phyloP scores from a whole-genome alignment of 2,888 invertebrate genomes.

The Blomia tropicalis region DNA sequence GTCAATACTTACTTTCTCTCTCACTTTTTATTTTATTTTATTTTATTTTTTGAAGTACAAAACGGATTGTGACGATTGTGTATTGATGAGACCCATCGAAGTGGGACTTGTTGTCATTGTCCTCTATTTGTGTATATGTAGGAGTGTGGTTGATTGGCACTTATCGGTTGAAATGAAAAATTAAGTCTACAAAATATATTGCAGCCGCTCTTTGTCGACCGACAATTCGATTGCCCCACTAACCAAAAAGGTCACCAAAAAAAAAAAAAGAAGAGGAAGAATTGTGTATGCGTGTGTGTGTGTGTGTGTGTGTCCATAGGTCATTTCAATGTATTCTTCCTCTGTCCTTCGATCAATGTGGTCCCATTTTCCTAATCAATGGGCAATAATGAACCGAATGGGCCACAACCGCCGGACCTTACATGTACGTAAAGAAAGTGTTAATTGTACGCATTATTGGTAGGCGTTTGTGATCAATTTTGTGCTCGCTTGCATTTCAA shows the following conservation, averaged over 20 bases:
- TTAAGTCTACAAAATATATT: neutral
- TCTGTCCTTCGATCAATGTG: too few species aligned
- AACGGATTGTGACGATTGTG: too few species aligned
- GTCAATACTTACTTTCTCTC: neutral
- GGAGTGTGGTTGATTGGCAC: slow-evolving; percentile 1
- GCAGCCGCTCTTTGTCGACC: too few species aligned
- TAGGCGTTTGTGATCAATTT: slow-evolving; percentile 8
- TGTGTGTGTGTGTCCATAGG: neutral
- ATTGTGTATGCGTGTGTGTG: neutral
- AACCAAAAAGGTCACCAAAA: too few species aligned
- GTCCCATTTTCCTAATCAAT: slow-evolving; percentile 13
- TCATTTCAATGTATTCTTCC: neutral
- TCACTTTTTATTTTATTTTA: too few species aligned
- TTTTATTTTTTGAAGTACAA: too few species aligned
- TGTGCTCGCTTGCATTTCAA: neutral
- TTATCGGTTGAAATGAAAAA: slow-evolving; percentile 8
- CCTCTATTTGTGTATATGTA: neutral
- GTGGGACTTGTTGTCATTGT: too few species aligned
- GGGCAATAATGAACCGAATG: slow-evolving; percentile 5
- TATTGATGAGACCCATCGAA: too few species aligned
- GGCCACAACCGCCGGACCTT: neutral
- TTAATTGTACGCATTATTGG: slow-evolving; percentile 4
- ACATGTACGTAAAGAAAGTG: too few species aligned
- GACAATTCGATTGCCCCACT: too few species aligned
- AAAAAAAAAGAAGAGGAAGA: neutral